These are phyloP conservation scores for Parazoanthus atlanticus DNA, from an alignment of 92 coral and sea anemone species.

Conservation along the genomic window DNA sequence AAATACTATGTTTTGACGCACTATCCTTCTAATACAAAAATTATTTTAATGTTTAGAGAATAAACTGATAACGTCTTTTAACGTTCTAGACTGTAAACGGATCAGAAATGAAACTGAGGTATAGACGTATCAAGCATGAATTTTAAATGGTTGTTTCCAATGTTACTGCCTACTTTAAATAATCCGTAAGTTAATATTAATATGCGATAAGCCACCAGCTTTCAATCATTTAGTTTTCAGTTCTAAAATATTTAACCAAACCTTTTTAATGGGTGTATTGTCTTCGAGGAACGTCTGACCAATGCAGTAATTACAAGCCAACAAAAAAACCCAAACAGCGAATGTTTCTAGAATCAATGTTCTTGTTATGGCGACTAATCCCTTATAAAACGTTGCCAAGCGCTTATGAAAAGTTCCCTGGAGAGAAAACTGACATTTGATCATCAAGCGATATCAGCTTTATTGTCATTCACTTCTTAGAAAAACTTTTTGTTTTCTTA, in stretches of 20 bases:
- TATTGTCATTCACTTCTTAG: background rate
- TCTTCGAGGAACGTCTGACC: background rate
- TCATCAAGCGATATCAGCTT: background rate
- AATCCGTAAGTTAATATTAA: background rate
- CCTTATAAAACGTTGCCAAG: background rate
- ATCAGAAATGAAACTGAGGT: background rate
- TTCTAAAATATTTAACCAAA: slow-evolving; percentile 5
- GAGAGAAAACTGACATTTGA: slow-evolving; percentile 4
- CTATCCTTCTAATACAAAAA: background rate
- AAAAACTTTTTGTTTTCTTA: background rate
- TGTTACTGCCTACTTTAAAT: background rate
- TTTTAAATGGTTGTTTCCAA: background rate
- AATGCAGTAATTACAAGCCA: slow-evolving; percentile 19
- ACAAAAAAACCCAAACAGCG: slow-evolving; percentile 15
- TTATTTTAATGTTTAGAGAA: background rate
- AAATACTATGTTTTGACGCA: background rate
- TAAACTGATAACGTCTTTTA: background rate
- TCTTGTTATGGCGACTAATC: slow-evolving; percentile 20
- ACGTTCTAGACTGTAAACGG: background rate
- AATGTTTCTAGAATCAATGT: background rate
- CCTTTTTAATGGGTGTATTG: slow-evolving; percentile 16
- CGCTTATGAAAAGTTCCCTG: background rate
- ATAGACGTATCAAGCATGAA: background rate
- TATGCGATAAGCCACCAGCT: background rate
- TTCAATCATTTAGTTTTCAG: background rate